These are phyloP conservation scores for Hormaphis cornu DNA, from an alignment of 1,140 invertebrate genomes.

Conservation along the genomic window DNA sequence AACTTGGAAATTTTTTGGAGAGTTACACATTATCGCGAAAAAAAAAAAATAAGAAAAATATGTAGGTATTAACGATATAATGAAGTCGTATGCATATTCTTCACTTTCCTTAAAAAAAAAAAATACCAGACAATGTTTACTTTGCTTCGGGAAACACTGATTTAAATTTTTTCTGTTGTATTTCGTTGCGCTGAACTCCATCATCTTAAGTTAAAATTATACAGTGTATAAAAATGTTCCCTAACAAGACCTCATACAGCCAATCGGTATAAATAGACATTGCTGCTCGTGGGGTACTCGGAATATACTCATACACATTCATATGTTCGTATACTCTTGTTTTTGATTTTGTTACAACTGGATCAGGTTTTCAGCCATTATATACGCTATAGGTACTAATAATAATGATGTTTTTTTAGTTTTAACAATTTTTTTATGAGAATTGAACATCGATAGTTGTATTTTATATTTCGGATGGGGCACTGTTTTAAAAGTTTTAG, in stretches of 20 bases:
- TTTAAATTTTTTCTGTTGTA: not conserved
- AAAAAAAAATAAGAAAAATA: too few relatives aligned
- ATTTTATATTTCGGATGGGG: too few relatives aligned
- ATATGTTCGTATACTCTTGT: not conserved
- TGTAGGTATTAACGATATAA: too few relatives aligned
- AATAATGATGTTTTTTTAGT: not conserved
- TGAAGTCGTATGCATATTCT: too few relatives aligned
- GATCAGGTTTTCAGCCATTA: not conserved
- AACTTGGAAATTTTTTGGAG: not conserved
- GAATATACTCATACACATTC: not conserved
- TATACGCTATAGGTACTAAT: not conserved
- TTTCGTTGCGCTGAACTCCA: not conserved
- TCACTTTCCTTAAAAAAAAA: too few relatives aligned
- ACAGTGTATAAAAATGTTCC: not conserved
- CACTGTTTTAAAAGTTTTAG: too few relatives aligned
- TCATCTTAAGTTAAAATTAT: not conserved
- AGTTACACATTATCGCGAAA: too few relatives aligned
- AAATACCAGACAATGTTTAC: too few relatives aligned
- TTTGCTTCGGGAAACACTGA: too few relatives aligned
- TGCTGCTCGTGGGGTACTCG: not conserved
- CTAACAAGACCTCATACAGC: not conserved
- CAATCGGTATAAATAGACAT: not conserved
- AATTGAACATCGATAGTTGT: too few relatives aligned
- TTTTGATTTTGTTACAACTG: not conserved
- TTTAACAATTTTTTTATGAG: too few relatives aligned